Percentiles rank a stretch among this genome's conserved stretches.
Evolutionary conservation across 2,797 vertebrate species (phyloP).

Genomic region (Pampus argenteus): DNA sequence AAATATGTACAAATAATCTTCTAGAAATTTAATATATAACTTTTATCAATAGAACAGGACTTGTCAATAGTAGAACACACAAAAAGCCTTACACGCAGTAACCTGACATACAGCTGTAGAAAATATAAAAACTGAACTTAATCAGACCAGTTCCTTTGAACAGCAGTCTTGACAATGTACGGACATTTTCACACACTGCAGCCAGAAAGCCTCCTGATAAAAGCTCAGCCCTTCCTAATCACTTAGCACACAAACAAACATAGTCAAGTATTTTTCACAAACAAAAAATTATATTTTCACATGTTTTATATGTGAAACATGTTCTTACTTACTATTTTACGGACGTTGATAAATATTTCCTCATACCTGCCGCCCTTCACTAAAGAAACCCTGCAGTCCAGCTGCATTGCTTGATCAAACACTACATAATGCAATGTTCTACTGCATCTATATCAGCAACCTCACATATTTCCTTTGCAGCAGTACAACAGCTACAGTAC

Average conservation of each 20-base stretch:
- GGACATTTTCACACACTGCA: slow-evolving; percentile 7
- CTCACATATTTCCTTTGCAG: slow-evolving; percentile 40
- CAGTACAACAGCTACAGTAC: neutral
- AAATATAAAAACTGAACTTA: slow-evolving; percentile 2
- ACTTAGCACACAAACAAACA: neutral
- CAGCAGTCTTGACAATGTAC: slow-evolving; percentile 25
- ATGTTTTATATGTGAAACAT: neutral
- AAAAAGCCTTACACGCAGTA: neutral
- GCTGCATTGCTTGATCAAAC: slow-evolving; percentile 16
- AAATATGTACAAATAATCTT: neutral
- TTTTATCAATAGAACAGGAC: neutral
- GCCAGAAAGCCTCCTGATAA: slow-evolving; percentile 24
- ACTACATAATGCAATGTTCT: neutral
- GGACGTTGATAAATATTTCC: slow-evolving; percentile 6
- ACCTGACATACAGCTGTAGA: neutral
- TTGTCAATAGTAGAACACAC: neutral
- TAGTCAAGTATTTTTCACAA: neutral
- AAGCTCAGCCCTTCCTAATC: slow-evolving; percentile 1
- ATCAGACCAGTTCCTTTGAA: slow-evolving; percentile 37
- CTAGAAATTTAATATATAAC: neutral
- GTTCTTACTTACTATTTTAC: slow-evolving; percentile 22
- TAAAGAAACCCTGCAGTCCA: slow-evolving; percentile 1
- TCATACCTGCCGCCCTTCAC: neutral
- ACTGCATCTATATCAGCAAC: neutral
- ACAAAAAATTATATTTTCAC: neutral